Conservation (phyloP, 2,113 vertebrate species). For the Pelusios castaneus region DNA sequence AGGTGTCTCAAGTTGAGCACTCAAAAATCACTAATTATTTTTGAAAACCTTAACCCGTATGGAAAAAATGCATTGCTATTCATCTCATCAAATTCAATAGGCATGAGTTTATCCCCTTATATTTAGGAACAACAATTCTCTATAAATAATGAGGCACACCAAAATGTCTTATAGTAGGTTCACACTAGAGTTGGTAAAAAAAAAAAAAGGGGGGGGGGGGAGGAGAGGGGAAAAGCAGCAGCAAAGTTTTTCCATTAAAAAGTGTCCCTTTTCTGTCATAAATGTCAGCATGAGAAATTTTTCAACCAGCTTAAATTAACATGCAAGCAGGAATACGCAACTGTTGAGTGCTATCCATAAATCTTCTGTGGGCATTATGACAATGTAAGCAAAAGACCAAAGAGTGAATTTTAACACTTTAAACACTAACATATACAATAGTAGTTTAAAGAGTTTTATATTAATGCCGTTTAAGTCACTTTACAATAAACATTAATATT, state of each 20-base stretch:
- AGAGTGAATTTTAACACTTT: background rate
- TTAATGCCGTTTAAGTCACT: background rate
- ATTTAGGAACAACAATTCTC: background rate
- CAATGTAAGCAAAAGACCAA: background rate
- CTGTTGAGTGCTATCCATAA: background rate
- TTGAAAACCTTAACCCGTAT: background rate
- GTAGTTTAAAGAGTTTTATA: background rate
- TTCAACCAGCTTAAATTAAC: background rate
- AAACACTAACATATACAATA: constrained; percentile 34
- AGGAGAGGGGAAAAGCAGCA: too few relatives aligned
- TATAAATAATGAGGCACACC: background rate
- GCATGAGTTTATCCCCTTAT: background rate
- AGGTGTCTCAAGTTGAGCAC: background rate
- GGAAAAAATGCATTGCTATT: accelerated
- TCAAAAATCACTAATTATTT: background rate
- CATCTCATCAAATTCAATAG: accelerated
- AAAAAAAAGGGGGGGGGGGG: too few relatives aligned
- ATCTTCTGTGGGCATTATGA: background rate
- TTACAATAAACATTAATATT: constrained; percentile 51
- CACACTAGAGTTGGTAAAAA: background rate
- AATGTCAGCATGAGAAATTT: background rate
- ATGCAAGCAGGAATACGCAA: background rate
- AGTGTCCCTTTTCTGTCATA: background rate
- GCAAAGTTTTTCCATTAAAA: background rate
- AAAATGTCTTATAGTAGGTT: constrained; percentile 1